phyloP scores from a whole-genome alignment of 2,888 invertebrate species.

The Drosophila maculinotata region DNA sequence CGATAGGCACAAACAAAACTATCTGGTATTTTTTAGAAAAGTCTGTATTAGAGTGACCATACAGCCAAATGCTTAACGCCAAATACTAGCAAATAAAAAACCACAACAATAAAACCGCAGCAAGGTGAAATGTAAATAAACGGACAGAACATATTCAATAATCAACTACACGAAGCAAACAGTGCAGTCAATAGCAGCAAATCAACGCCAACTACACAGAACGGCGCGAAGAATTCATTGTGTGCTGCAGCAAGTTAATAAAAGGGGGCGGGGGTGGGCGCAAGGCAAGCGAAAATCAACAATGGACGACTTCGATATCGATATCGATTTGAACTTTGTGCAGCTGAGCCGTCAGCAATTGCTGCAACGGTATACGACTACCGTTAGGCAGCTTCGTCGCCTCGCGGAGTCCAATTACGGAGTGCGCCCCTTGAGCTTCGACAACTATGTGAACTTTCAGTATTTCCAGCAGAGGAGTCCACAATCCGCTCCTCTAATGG shows the following conservation, averaged over 20 bases:
- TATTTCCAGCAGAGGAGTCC: constrained; percentile 85
- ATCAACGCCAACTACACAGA: neutral
- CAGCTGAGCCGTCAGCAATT: constrained; percentile 82
- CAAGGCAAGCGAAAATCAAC: too few relatives aligned
- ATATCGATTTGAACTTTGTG: constrained; percentile 68
- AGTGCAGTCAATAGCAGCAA: constrained; percentile 15
- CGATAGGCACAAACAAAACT: too few relatives aligned
- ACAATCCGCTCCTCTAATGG: constrained; percentile 69
- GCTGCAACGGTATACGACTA: constrained; percentile 86
- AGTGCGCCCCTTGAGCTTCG: constrained; percentile 88
- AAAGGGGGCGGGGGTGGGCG: neutral
- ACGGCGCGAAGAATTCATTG: neutral
- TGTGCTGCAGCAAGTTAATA: neutral
- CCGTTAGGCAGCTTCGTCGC: constrained; percentile 87
- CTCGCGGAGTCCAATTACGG: constrained; percentile 87
- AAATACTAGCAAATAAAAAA: constrained; percentile 32
- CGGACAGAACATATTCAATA: neutral
- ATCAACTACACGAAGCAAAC: neutral
- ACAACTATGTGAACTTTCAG: constrained; percentile 86
- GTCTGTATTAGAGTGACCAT: constrained; percentile 24
- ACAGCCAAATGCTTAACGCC: neutral
- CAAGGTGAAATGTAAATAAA: constrained; percentile 48
- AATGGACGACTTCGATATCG: constrained; percentile 70
- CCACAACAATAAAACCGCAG: constrained; percentile 29
- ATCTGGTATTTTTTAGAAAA: neutral